Evolutionary conservation across 2,888 invertebrate species (phyloP).

Genomic region (Dexiosoma caninum): DNA sequence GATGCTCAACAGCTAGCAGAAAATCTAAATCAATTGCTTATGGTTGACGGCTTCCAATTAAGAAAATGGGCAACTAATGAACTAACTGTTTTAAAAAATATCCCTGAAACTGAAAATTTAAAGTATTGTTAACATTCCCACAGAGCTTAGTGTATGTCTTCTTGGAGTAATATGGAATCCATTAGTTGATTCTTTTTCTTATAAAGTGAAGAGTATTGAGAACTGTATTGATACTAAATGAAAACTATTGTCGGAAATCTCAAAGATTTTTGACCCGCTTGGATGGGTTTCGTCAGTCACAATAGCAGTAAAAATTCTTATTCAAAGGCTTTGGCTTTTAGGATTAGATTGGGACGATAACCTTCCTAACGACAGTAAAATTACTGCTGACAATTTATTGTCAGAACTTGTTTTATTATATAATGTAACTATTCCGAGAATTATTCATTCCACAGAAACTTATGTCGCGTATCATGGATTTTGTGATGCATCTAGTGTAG

Average conservation of each 20-base stretch:
- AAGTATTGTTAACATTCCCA: background rate
- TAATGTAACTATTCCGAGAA: constrained; percentile 27
- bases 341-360: constrained; percentile 1
- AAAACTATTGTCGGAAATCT: constrained; percentile 28
- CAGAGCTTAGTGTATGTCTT: constrained; percentile 10
- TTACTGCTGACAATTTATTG: constrained; percentile 3
- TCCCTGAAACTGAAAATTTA: constrained; percentile 17
- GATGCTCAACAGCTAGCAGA: constrained; percentile 17
- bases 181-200: background rate
- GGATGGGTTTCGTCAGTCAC: constrained; percentile 29
- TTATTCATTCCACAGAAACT: constrained; percentile 17
- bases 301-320: constrained; percentile 17
- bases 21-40: constrained; percentile 24
- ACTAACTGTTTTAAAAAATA: background rate
- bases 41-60: constrained; percentile 6
- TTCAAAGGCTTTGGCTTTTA: constrained; percentile 2
- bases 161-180: constrained; percentile 27
- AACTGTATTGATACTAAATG: constrained; percentile 5
- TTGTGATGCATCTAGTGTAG: constrained; percentile 9
- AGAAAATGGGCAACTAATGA: constrained; percentile 29
- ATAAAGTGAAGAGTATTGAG: background rate
- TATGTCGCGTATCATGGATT: constrained; percentile 7
- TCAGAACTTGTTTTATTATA: constrained; percentile 31
- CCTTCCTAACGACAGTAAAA: background rate
- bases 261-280: constrained; percentile 31